Evolutionary conservation across 2,888 invertebrate species (phyloP).

Genomic region (Amphimallon solstitiale): DNA sequence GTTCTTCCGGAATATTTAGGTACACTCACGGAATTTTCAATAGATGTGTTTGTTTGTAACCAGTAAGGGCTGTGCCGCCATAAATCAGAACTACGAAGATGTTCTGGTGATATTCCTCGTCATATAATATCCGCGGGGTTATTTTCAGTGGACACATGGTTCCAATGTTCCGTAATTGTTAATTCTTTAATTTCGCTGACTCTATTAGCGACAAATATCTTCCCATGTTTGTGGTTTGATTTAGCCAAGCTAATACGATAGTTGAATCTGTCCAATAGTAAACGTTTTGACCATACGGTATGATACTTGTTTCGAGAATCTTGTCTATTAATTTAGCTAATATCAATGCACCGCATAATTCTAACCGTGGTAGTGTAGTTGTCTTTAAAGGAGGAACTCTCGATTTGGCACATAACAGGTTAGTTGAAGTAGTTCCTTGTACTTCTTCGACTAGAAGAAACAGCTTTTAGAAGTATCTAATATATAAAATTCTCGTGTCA

Average conservation of each 20-base stretch:
- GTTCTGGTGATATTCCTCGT: conserved; percentile 39
- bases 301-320: conserved; percentile 31
- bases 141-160: conserved; percentile 44
- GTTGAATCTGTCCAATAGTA: conserved; percentile 48
- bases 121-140: conserved; percentile 50
- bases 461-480: no score
- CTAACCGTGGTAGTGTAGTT: conserved; percentile 40
- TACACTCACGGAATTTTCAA: neutral
- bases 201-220: conserved; percentile 49
- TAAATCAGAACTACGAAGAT: conserved; percentile 29
- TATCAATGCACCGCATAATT: conserved; percentile 42
- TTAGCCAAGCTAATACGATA: conserved; percentile 48
- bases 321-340: conserved; percentile 41
- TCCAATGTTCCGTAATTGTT: conserved; percentile 41
- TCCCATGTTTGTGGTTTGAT: conserved; percentile 42
- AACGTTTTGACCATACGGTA: conserved; percentile 30
- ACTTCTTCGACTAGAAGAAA: no score
- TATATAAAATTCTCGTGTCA: no score
- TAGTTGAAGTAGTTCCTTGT: neutral
- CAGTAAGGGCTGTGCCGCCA: conserved; percentile 42
- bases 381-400: conserved; percentile 43
- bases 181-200: conserved; percentile 45
- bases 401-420: conserved; percentile 42
- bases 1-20: neutral
- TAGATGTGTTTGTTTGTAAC: neutral